Conservation (phyloP, 2,888 invertebrate species). For the Crioceris asparagi region DNA sequence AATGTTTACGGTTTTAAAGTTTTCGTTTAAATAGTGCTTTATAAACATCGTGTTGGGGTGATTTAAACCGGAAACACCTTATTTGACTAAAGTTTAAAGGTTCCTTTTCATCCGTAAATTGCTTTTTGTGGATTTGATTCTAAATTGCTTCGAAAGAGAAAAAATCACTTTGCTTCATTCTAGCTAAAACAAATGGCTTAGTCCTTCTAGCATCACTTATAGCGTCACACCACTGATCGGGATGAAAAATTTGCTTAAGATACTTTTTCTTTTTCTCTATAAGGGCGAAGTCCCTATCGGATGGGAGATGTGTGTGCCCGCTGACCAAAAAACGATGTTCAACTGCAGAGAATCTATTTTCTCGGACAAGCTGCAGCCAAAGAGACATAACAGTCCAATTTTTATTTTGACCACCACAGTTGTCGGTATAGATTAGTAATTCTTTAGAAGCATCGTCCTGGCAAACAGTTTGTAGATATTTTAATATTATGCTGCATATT, state of each 20-base stretch:
- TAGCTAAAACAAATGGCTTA: constrained; percentile 5
- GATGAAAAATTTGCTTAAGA: constrained; percentile 7
- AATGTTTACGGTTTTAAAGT: no score
- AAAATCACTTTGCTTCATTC: constrained; percentile 4
- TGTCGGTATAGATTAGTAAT: constrained; percentile 2
- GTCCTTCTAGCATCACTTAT: constrained; percentile 7
- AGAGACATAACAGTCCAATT: constrained; percentile 6
- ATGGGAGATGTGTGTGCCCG: constrained; percentile 12
- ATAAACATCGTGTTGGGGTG: no score
- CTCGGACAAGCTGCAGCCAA: constrained; percentile 11
- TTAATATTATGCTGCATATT: constrained; percentile 12
- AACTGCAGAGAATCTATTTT: constrained; percentile 11
- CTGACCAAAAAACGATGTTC: constrained; percentile 11
- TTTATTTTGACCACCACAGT: constrained; percentile 4
- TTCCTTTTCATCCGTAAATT: no score
- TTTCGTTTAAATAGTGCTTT: no score
- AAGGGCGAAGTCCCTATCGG: constrained; percentile 11
- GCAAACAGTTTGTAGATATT: no score
- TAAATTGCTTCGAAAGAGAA: no score
- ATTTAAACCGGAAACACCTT: no score
- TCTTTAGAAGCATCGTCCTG: constrained; percentile 4
- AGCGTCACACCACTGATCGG: constrained; percentile 7
- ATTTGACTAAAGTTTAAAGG: no score
- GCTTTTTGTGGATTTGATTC: no score
- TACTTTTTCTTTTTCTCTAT: constrained; percentile 11